A percentile compares a stretch with the other conserved stretches of the same genome.
Conservation (phyloP, 37 sponge, comb jelly and placozoan genomes). For the Chondrosia reniformis region DNA sequence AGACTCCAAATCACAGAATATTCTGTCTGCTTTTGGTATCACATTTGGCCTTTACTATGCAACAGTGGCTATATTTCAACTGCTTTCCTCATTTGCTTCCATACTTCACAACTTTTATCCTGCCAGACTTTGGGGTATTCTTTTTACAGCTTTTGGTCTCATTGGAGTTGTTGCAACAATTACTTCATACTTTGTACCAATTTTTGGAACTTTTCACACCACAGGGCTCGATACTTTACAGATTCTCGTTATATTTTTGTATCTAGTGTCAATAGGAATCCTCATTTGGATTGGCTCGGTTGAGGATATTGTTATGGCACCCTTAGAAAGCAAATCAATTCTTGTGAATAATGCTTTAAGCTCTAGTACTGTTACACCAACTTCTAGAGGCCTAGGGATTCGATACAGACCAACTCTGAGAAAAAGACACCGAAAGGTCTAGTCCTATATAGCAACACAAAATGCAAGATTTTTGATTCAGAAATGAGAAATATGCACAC, state of each 20-base stretch:
- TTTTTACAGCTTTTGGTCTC: not conserved
- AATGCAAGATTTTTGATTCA: too few species aligned
- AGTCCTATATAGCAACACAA: too few species aligned
- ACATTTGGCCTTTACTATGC: not conserved
- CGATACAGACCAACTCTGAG: too few species aligned
- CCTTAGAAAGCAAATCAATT: not conserved
- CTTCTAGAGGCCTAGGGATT: too few species aligned
- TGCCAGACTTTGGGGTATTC: not conserved
- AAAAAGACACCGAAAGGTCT: too few species aligned
- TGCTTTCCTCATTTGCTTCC: not conserved
- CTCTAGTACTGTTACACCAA: too few species aligned
- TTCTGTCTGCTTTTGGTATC: not conserved
- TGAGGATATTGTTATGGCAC: not conserved
- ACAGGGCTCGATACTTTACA: not conserved
- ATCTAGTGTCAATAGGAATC: not conserved
- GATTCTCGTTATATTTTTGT: not conserved
- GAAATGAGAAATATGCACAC: too few species aligned
- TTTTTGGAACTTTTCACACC: not conserved
- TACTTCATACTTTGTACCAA: not conserved
- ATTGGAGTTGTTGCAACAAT: not conserved
- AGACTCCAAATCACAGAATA: not conserved
- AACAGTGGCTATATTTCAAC: not conserved
- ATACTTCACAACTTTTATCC: not conserved
- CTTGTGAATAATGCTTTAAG: not conserved
- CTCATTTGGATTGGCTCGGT: not conserved